Conservation (phyloP, 1,140 invertebrate species). For the Tribolium castaneum region DNA sequence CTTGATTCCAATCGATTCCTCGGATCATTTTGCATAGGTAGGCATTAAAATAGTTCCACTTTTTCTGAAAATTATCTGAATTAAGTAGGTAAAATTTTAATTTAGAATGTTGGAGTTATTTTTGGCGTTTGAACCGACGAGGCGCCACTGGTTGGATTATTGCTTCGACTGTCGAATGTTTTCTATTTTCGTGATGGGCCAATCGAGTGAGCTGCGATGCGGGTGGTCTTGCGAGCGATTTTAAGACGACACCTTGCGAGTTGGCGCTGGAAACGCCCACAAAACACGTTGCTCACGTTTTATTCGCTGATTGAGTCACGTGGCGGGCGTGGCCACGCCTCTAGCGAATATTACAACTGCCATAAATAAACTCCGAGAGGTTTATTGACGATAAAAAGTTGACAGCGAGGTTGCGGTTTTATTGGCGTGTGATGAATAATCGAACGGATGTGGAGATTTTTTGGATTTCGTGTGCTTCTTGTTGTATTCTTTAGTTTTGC, state of each 20-base stretch:
- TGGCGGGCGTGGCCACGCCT: neutral
- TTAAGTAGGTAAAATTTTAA: too few species aligned
- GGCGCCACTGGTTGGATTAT: constrained; percentile 46
- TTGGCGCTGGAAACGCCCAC: neutral
- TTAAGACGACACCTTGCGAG: constrained; percentile 4
- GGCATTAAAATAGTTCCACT: too few species aligned
- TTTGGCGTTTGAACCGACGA: too few species aligned
- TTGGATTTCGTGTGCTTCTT: too few species aligned
- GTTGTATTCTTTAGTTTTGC: too few species aligned
- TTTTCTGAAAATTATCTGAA: too few species aligned
- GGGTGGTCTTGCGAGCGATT: constrained; percentile 48
- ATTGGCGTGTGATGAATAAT: neutral
- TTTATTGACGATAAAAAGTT: constrained; percentile 22
- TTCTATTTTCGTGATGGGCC: constrained; percentile 55
- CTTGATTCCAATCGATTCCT: too few species aligned
- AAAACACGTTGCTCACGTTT: neutral
- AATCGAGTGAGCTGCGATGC: constrained; percentile 21
- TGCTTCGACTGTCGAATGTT: constrained; percentile 52
- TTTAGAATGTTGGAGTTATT: too few species aligned
- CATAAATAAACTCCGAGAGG: constrained; percentile 7
- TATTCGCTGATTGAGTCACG: neutral
- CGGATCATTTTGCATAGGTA: too few species aligned
- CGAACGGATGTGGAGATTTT: neutral
- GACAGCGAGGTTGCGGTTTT: neutral
- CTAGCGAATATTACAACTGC: constrained; percentile 1